Evolutionary conservation across 2,888 invertebrate genomes (phyloP).

Genomic region (Alsophila aescularia): DNA sequence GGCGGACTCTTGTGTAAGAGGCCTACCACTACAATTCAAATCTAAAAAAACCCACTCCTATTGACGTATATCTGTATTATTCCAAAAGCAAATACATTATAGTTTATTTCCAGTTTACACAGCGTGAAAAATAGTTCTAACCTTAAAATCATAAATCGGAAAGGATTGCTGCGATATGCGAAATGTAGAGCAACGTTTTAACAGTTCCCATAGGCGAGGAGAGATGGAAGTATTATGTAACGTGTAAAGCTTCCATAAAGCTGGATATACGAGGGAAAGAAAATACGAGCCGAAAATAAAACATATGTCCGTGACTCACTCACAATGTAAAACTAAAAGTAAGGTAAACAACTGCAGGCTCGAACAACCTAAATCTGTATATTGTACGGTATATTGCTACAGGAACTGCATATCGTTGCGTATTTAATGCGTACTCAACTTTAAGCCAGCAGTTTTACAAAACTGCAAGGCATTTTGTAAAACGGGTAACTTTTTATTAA

Average conservation of each 20-base stretch:
- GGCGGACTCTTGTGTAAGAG: too few species aligned
- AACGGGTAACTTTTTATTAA: background rate
- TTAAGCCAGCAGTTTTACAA: background rate
- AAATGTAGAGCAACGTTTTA: slow-evolving; percentile 45
- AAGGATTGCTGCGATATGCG: slow-evolving; percentile 23
- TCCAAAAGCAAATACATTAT: slow-evolving; percentile 31
- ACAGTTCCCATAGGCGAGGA: slow-evolving; percentile 53
- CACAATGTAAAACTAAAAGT: slow-evolving; percentile 65
- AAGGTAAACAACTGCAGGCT: slow-evolving; percentile 64
- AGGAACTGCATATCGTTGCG: slow-evolving; percentile 38
- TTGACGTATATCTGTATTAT: slow-evolving; percentile 32
- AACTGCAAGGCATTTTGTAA: background rate
- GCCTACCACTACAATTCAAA: too few species aligned
- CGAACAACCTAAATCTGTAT: slow-evolving; percentile 50
- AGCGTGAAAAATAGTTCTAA: slow-evolving; percentile 23
- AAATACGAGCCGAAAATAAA: slow-evolving; percentile 67
- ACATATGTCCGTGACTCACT: slow-evolving; percentile 72
- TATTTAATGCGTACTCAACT: background rate
- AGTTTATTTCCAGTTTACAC: slow-evolving; percentile 19
- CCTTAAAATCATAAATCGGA: slow-evolving; percentile 22
- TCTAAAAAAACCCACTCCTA: slow-evolving; percentile 23
- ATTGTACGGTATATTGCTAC: slow-evolving; percentile 41
- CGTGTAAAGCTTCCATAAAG: slow-evolving; percentile 69
- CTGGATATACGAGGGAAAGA: slow-evolving; percentile 64
- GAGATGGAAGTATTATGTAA: slow-evolving; percentile 67